phyloP scores from a whole-genome alignment of 2,113 vertebrate genomes.

The Leuciscus idus region DNA sequence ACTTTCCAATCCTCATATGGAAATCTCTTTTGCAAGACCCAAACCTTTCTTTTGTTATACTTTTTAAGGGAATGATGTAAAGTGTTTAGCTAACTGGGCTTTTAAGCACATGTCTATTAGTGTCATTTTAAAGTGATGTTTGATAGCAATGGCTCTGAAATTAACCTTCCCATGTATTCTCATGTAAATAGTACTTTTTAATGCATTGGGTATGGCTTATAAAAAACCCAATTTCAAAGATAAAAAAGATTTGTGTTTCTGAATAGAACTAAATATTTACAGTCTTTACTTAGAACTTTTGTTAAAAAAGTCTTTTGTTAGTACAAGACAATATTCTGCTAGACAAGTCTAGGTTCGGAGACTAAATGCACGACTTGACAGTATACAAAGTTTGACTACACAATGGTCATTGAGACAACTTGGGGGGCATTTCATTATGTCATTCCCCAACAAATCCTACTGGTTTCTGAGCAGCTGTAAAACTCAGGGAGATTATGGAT shows the following conservation, averaged over 20 bases:
- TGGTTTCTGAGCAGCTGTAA: background rate
- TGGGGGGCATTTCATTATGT: background rate
- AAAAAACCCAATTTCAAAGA: background rate
- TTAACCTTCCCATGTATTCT: background rate
- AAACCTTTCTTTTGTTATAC: background rate
- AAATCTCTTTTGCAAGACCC: background rate
- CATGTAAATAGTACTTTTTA: background rate
- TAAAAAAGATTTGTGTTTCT: background rate
- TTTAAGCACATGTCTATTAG: background rate
- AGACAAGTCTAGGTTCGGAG: background rate
- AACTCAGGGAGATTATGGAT: background rate
- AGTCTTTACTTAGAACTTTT: background rate
- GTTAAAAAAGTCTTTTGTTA: background rate
- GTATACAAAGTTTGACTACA: background rate
- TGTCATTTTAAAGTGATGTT: background rate
- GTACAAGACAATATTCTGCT: background rate
- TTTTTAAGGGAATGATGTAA: constrained; percentile 17
- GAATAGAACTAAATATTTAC: constrained; percentile 3
- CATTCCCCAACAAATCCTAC: background rate
- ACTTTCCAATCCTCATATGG: constrained; percentile 32
- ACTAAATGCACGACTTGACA: background rate
- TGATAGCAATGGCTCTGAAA: constrained; percentile 15
- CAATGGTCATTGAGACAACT: background rate
- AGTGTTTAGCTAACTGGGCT: constrained; percentile 23
- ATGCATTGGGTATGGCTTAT: background rate